Evolutionary conservation across 1,140 invertebrate species (phyloP), one percentile per base, ranked within the genome.

Genomic region (Aethina tumida): DNA sequence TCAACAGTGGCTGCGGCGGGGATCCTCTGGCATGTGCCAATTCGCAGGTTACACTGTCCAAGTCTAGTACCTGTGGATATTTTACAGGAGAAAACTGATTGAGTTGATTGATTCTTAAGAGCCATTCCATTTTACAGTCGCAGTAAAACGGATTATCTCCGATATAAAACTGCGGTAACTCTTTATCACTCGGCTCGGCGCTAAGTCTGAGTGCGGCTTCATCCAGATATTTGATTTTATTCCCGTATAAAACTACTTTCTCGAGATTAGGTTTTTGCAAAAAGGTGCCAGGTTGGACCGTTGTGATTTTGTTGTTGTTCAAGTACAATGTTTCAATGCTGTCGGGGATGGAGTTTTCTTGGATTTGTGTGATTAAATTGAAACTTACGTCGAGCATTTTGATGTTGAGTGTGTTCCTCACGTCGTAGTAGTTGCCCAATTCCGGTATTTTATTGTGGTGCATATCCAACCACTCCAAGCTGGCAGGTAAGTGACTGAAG

Each of bases 101-200:
- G 47, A 79, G 66, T 57, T 79, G 74, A 66, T 84, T 84, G 50
- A 85, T 79, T 44, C 79, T 68, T 42, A 81, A 75, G 53, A 91
- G 65, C 83, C 84, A 89, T 63, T 87, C 84, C 82, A 88, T 84
- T 36, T 73, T 75, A 63, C 84, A 88, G 57, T 88, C 81, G 62
- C 84, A 88, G 48, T 79, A 68, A 59, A 87, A 81, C 9, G 84
- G 81, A 65, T 89, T 89, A 45, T 77, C 73, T 22, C 81, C 81
- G 53, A 87, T 75, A 62, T 80, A 84, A 63, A 87, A 84, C 59
- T 79, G 73, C 5, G 81, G 78, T 49, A 82, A 59, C 43, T 80
- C 72, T 41, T 66, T 70, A 46, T 77, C 67, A 48, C 73, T 70
- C 10, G 71, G 68, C 43, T 83, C 74, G 54, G 72, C 64, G 51